A percentile compares a stretch with the other conserved stretches of the same genome.
Conservation (phyloP, 1,140 invertebrate genomes). For the Solenopsis invicta region DNA sequence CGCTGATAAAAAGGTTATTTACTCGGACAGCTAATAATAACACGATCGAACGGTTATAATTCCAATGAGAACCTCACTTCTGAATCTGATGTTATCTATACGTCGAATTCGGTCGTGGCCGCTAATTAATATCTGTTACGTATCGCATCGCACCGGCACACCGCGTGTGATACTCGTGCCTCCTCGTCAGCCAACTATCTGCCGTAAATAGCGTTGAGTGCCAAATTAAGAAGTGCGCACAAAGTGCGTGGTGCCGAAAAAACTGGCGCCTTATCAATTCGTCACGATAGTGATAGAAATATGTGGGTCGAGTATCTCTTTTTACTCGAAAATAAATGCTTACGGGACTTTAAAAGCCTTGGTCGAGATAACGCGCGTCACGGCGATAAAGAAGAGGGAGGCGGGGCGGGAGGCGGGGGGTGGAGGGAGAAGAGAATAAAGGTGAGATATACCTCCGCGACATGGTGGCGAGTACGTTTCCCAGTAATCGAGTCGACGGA, state of each 20-base stretch:
- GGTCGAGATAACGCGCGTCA: background rate
- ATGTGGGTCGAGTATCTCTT: slow-evolving; percentile 23
- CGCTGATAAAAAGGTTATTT: slow-evolving; percentile 50
- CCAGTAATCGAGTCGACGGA: slow-evolving; percentile 86
- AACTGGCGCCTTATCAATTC: slow-evolving; percentile 2
- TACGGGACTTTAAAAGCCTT: slow-evolving; percentile 15
- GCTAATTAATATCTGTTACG: background rate
- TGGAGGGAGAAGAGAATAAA: background rate
- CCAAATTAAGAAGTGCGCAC: background rate
- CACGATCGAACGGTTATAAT: background rate
- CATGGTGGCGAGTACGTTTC: slow-evolving; percentile 86
- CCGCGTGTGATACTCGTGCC: background rate
- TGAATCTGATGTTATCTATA: slow-evolving; percentile 13
- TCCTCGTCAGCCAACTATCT: background rate
- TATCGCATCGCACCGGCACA: background rate
- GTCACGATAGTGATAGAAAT: background rate
- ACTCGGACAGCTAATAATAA: slow-evolving; percentile 27
- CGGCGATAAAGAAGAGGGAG: background rate
- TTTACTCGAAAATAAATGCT: background rate
- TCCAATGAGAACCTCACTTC: background rate
- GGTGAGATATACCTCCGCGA: slow-evolving; percentile 82
- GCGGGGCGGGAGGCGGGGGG: background rate
- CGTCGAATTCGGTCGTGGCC: background rate
- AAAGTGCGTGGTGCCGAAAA: background rate
- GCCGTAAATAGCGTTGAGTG: background rate